Base-by-base conservation (phyloP, 2,888 invertebrate genomes). In the Meteorus cinctellus region DNA sequence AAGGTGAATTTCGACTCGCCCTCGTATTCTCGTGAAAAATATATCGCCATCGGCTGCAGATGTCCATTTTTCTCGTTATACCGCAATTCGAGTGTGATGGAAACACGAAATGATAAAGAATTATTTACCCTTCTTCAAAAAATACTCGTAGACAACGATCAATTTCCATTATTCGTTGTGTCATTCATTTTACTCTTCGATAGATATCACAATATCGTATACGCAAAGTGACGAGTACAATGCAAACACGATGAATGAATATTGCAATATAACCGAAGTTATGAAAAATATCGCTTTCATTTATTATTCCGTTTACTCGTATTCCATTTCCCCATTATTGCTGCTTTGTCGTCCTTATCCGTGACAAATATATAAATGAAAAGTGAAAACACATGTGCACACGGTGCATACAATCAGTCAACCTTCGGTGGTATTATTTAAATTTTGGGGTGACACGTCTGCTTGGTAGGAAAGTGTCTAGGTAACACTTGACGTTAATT, bases 401-500 rank as follows among this genome's bases (percentile, higher is more conserved):
- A 27, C 8, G 4, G 6, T 41, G 41, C 41, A 41, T 41, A 12
- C 19, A 8, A 55, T 55, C 19, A 55, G 19, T 55, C 19, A 55
- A 55, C 55, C n/a, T 55, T 55, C n/a, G 19, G 10, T 31, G 31
- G 31, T n/a, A 36, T 36, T 36, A 34, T 34, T 65, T 41, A 34
- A 65, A 65, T 34, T 36, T 65, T 65, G 19, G 19, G 24, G 65
- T 36, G 65, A 34, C 41, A 65, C 41, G 65, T 36, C 19, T 41
- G 41, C n/a, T 65, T 19, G 24, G 24, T 14, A n/a, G 19, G 41
- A 65, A 65, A 65, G 36, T 36, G 65, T 34, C 65, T 55, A 19
- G 36, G 65, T 65, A 65, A 65, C 24, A 65, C 65, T 65, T 65
- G 65, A 65, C 45, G 67, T 59, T 55, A 77, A 78, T 77, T 69